phyloP scores from a whole-genome alignment of 2,113 vertebrate genomes.

The Callocephalon fimbriatum region DNA sequence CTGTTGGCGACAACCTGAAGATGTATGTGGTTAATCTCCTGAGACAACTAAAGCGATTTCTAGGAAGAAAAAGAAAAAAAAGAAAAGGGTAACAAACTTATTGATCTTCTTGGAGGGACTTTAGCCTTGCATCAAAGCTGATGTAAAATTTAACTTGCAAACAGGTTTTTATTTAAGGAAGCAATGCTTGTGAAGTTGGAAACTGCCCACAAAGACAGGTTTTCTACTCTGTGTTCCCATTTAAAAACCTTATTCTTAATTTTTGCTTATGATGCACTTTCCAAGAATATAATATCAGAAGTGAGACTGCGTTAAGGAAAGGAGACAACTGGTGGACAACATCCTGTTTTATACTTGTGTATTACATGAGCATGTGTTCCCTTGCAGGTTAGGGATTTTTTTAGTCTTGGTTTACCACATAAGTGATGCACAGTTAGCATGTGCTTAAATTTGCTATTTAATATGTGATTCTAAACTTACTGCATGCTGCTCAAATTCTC shows the following conservation, averaged over 20 bases:
- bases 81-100: not conserved
- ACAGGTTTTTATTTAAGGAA: constrained; percentile 50
- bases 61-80: not conserved
- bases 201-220: constrained; percentile 35
- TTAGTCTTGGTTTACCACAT: not conserved
- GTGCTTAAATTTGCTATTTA: not conserved
- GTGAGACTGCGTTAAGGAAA: not conserved
- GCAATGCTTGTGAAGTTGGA: constrained; percentile 40
- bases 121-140: not conserved
- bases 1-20: not conserved
- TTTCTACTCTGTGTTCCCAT: constrained; percentile 58
- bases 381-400: not conserved
- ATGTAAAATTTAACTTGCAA: constrained; percentile 33
- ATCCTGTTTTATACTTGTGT: not conserved
- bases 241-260: constrained; percentile 20
- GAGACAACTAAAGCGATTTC: not conserved
- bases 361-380: not conserved
- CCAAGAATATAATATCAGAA: not conserved
- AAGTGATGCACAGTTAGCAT: not conserved
- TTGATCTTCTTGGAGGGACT: not conserved
- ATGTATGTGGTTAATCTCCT: not conserved
- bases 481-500: not conserved
- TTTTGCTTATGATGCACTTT: not conserved
- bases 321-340: not conserved
- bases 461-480: not conserved